Conservation (phyloP, 2,113 vertebrate genomes). For the Odontesthes bonariensis region DNA sequence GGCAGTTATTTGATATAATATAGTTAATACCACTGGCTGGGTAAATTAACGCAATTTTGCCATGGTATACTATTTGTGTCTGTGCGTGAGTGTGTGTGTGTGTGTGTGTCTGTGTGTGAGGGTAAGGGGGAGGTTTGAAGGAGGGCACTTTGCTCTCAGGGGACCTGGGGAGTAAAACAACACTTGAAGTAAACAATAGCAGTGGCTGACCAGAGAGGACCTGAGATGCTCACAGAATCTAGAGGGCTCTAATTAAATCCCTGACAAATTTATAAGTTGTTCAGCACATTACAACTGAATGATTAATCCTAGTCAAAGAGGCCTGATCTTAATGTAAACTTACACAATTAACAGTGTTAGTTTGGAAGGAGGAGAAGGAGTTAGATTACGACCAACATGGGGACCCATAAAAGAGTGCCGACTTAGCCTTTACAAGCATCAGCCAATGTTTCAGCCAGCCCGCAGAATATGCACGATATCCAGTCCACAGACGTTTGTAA, state of each 20-base stretch:
- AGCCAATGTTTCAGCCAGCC: too few relatives aligned
- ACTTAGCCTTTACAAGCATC: too few relatives aligned
- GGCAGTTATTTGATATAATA: slow-evolving; percentile 97
- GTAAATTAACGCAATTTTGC: slow-evolving; percentile 95
- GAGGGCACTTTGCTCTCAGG: slow-evolving; percentile 69
- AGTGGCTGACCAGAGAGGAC: slow-evolving; percentile 73
- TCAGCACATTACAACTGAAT: not conserved
- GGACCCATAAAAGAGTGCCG: too few relatives aligned
- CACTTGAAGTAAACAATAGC: slow-evolving; percentile 80
- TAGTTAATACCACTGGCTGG: slow-evolving; percentile 93
- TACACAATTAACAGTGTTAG: not conserved
- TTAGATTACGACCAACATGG: not conserved
- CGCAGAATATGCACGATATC: too few relatives aligned
- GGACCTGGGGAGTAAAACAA: slow-evolving; percentile 78
- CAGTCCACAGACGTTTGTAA: too few relatives aligned
- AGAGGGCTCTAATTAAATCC: slow-evolving; percentile 58
- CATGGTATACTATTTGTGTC: slow-evolving; percentile 76
- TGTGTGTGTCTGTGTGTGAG: slow-evolving; percentile 23
- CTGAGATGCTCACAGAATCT: slow-evolving; percentile 52
- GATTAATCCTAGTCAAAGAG: slow-evolving; percentile 8
- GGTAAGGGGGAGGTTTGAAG: slow-evolving; percentile 45
- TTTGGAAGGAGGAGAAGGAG: not conserved
- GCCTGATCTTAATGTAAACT: not conserved
- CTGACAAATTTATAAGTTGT: slow-evolving; percentile 35
- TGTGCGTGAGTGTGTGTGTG: slow-evolving; percentile 30